Evolutionary conservation across 2,888 invertebrate species (phyloP), one percentile per base, ranked within the genome.

Genomic region (Trissolcus brochymenae): DNA sequence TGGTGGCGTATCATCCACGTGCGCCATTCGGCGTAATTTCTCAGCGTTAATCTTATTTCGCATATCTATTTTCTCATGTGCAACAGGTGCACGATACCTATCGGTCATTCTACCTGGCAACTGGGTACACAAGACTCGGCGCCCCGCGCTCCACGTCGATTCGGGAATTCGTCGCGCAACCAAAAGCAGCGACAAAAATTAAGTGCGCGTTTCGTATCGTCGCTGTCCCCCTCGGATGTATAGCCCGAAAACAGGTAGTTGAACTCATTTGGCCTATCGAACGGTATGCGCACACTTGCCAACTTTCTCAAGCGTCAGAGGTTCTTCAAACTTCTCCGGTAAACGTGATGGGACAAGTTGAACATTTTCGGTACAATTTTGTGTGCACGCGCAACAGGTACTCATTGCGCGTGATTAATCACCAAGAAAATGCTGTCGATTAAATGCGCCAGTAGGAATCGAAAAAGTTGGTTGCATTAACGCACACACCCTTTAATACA

Each of bases 321-420:
- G 35, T 35, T 35, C 35, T 35, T 35, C 35, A 11, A 35, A 35
- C 7, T 35, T 35, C 35, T 35, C 25, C 11, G 35, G 11, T 11
- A 7, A 35, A 35, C 61, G 57, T 43, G 4, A 43, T 16, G 43
- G 50, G 57, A 51, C 65, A 54, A 65, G 50, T 71, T 66, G 29
- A 61, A 66, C 61, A 64, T 60, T 77, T 67, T 72, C 62, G 21
- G 51, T 66, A 60, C 57, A 40, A 70, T 75, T 74, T n/a, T 14
- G 46, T 67, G 60, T 70, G 77, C 70, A 83, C 84, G 79, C 65
- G 84, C 85, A 85, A 85, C 85, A 87, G 85, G 85, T 85, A 81
- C 65, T 81, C 67, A 82, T 76, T 80, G 71, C 72, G 53, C 67
- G 76, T 83, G 84, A 85, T 85, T 86, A 86, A 87, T 86, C 83